Evolutionary conservation across 2,113 vertebrate species (phyloP).

Genomic region (Cyphomyrus discorhynchus): DNA sequence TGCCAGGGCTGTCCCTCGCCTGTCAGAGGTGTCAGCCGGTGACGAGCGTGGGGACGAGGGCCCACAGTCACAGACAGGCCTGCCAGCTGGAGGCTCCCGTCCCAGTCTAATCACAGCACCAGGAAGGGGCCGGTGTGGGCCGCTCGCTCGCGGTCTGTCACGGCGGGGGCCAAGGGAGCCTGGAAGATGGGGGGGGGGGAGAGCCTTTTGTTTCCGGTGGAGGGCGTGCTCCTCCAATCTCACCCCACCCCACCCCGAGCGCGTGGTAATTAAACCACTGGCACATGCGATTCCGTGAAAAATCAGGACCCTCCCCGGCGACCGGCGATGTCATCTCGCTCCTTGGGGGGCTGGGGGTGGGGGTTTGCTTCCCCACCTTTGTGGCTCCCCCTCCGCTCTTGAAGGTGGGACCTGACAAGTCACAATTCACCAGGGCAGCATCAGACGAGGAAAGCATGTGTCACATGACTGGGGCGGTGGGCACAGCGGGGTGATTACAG

Average conservation of each 20-base stretch:
- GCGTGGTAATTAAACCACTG: slow-evolving; percentile 62
- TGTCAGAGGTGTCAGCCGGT: slow-evolving; percentile 98
- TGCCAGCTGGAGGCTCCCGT: slow-evolving; percentile 99
- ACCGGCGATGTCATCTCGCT: background rate
- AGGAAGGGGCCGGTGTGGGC: slow-evolving; percentile 78
- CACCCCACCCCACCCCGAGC: slow-evolving; percentile 18
- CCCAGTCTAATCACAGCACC: slow-evolving; percentile 98
- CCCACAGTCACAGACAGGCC: slow-evolving; percentile 97
- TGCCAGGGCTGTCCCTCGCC: slow-evolving; percentile 96
- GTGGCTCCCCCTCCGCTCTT: background rate
- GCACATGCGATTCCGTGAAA: slow-evolving; percentile 39
- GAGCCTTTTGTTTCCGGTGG: slow-evolving; percentile 75
- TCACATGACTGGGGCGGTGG: slow-evolving; percentile 42
- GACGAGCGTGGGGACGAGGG: slow-evolving; percentile 92
- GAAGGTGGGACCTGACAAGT: background rate
- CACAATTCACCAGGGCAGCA: background rate
- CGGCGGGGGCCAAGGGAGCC: slow-evolving; percentile 82
- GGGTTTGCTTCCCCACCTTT: background rate
- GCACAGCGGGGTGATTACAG: slow-evolving; percentile 26
- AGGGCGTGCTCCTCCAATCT: slow-evolving; percentile 28
- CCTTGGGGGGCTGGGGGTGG: background rate
- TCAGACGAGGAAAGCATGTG: slow-evolving; percentile 23
- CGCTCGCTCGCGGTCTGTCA: slow-evolving; percentile 40
- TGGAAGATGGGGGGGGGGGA: slow-evolving; percentile 54
- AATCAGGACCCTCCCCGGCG: slow-evolving; percentile 24